Evolutionary conservation across 2,113 vertebrate species (phyloP).

Genomic region (Xenopus tropicalis): DNA sequence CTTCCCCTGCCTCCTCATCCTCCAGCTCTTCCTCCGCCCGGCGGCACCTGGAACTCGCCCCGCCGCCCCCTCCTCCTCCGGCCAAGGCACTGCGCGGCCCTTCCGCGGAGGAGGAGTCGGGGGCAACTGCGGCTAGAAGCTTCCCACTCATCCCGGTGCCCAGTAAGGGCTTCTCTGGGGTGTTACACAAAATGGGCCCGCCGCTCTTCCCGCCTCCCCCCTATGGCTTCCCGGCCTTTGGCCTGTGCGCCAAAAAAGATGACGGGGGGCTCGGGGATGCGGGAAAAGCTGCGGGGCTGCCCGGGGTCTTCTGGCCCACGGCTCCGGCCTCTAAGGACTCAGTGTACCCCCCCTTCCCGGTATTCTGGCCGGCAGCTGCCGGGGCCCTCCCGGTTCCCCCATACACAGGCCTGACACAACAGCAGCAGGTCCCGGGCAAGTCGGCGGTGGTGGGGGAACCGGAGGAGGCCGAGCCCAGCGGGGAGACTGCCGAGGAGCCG

Average conservation of each 20-base stretch:
- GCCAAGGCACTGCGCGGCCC: constrained; percentile 63
- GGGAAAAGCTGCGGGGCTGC: constrained; percentile 52
- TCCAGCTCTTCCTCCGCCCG: constrained; percentile 49
- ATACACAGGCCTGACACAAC: constrained; percentile 69
- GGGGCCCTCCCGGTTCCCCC: constrained; percentile 78
- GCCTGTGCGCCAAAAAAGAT: constrained; percentile 89
- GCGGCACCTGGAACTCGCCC: constrained; percentile 53
- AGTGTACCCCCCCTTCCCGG: constrained; percentile 84
- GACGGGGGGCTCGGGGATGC: constrained; percentile 60
- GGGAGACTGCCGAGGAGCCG: constrained; percentile 64
- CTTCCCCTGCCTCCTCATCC: constrained; percentile 60
- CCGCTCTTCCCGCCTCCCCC: constrained; percentile 85
- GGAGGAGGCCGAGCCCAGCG: constrained; percentile 50
- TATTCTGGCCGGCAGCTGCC: constrained; percentile 87
- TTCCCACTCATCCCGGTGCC: constrained; percentile 93
- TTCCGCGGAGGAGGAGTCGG: constrained; percentile 53
- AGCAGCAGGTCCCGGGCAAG: constrained; percentile 70
- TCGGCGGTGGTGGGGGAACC: constrained; percentile 50
- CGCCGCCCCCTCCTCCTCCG: constrained; percentile 64
- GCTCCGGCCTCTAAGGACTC: constrained; percentile 65
- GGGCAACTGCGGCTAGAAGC: constrained; percentile 68
- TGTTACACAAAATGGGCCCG: constrained; percentile 85
- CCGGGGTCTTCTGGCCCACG: constrained; percentile 66
- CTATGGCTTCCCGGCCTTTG: constrained; percentile 86
- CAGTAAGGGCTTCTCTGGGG: constrained; percentile 87